Percentiles rank a stretch among this genome's conserved stretches.
phyloP scores from a whole-genome alignment of 2,888 invertebrate genomes.

The Euzophera pinguis region DNA sequence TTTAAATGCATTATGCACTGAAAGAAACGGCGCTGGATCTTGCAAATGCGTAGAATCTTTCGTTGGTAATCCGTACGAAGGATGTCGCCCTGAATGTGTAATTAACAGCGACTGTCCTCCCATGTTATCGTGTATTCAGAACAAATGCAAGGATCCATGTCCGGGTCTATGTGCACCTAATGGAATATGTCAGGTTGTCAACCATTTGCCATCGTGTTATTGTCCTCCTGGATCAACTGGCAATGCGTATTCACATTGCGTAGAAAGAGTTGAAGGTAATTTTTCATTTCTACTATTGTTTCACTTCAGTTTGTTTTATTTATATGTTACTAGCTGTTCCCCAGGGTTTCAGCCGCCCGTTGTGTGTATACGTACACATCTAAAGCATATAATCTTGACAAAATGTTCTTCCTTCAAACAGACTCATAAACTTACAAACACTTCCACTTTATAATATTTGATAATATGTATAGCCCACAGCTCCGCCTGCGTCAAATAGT shows the following conservation, averaged over 20 bases:
- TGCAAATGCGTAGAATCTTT: constrained; percentile 84
- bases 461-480: too few relatives aligned
- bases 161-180: constrained; percentile 86
- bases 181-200: constrained; percentile 86
- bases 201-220: constrained; percentile 87
- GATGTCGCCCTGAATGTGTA: constrained; percentile 90
- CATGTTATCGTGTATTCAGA: constrained; percentile 85
- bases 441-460: too few relatives aligned
- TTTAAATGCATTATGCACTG: constrained; percentile 80
- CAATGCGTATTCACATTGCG: constrained; percentile 84
- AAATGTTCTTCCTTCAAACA: too few relatives aligned
- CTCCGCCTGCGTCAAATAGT: too few relatives aligned
- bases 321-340: too few relatives aligned
- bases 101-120: constrained; percentile 89
- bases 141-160: constrained; percentile 89
- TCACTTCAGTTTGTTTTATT: neutral
- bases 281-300: constrained; percentile 12
- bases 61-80: constrained; percentile 72
- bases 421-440: too few relatives aligned
- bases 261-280: constrained; percentile 61
- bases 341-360: too few relatives aligned
- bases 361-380: too few relatives aligned
- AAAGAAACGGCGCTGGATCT: constrained; percentile 83
- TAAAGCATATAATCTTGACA: too few relatives aligned
- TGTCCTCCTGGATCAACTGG: constrained; percentile 85